phyloP scores from a whole-genome alignment of 2,113 vertebrate species.

The Trichechus manatus region DNA sequence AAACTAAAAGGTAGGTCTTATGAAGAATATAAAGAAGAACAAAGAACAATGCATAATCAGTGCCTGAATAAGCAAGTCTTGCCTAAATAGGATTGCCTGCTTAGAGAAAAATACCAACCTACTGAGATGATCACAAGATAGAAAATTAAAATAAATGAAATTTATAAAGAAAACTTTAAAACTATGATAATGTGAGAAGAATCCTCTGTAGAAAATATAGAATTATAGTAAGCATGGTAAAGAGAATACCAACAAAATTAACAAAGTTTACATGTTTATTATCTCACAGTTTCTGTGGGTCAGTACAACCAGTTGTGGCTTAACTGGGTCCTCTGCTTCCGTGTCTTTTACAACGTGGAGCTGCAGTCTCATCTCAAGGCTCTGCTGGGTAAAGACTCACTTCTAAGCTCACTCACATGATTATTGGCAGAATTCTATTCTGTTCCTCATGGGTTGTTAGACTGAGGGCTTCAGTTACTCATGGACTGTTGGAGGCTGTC shows the following conservation, averaged over 20 bases:
- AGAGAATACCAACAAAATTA: background rate
- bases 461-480: background rate
- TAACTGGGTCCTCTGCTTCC: background rate
- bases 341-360: background rate
- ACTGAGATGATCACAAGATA: background rate
- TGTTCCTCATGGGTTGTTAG: background rate
- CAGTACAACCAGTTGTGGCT: background rate
- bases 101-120: conserved; percentile 1
- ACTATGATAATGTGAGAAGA: background rate
- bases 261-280: background rate
- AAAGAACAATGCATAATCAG: conserved; percentile 16
- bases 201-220: background rate
- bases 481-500: background rate
- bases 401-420: too few relatives aligned
- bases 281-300: background rate
- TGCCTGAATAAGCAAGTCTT: conserved; percentile 45
- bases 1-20: background rate
- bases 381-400: too few relatives aligned
- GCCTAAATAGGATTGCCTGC: background rate
- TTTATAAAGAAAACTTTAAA: background rate
- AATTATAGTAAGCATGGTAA: background rate
- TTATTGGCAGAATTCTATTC: background rate
- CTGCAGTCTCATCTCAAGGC: accelerated
- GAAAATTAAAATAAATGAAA: conserved; percentile 43
- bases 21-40: conserved; percentile 11